Evolutionary conservation across 1,140 invertebrate genomes (phyloP), one percentile per base, ranked within the genome.

Genomic region (Cylas formicarius): DNA sequence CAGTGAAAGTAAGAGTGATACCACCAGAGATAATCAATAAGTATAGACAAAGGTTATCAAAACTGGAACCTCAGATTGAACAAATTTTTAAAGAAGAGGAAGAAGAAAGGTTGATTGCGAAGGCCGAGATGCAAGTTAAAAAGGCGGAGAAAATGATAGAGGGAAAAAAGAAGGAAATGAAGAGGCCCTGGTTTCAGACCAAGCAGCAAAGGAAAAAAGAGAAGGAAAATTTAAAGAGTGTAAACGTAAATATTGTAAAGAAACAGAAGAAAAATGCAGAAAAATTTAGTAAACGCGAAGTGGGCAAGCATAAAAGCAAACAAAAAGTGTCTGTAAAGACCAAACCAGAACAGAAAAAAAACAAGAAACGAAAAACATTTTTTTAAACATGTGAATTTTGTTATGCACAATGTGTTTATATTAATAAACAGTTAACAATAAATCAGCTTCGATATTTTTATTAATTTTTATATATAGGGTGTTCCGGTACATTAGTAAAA

Each of bases 11-110:
- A 56, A 70, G 93, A 31, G 75, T 89, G 11, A 83, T 97, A 57
- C 86, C 90, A 1, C 73, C 77, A 22, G 89, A 96, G 53, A 91
- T 97, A 38, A 75, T 97, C 29, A 77, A 78, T 14, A 95, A 95
- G 63, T 97, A 91, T 62, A 72, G 78, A 40, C 76, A 78, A 19
- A 84, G 82, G 60, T 68, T 97, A 9, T 67, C 72, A 2, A 66
- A 68, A 0, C 56, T 97, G 2, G 85, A 91, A 58, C 68, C 77
- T 0, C 82, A 92, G 52, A 81, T 97, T 6, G 77, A 80, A 43
- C 71, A 76, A 36, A 88, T 97, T 37, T 67, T 92, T 7, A 69
- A 79, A 32, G 86, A 94, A 57, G 92, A 97, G 67, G 78, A 81
- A 56, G 82, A 80, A 9, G 93, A 97, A 56, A 79, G 82, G 36